These are phyloP conservation scores for Poecilia wingei DNA, from an alignment of 2,797 vertebrate genomes.

Conservation along the genomic window DNA sequence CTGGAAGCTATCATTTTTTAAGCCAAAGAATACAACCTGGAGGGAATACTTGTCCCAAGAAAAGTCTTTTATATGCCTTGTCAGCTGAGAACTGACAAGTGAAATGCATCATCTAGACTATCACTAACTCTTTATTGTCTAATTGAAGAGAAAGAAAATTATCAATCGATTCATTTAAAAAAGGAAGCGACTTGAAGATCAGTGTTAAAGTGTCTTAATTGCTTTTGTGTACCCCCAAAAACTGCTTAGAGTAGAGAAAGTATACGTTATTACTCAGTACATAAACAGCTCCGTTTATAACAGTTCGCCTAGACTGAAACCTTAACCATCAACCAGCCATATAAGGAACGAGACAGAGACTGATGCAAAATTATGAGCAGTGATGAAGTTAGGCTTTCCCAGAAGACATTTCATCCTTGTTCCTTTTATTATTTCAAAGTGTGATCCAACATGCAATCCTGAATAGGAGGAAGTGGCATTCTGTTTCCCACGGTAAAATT, in stretches of 20 bases:
- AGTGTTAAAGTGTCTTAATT: not conserved
- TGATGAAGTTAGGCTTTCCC: constrained; percentile 45
- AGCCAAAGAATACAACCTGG: constrained; percentile 47
- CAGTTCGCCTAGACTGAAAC: constrained; percentile 9
- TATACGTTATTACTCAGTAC: not conserved
- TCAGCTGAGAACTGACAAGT: not conserved
- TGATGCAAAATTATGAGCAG: constrained; percentile 25
- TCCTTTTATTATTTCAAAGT: constrained; percentile 69
- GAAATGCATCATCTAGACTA: not conserved
- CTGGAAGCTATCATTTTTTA: constrained; percentile 58
- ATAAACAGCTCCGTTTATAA: not conserved
- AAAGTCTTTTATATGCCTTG: constrained; percentile 22
- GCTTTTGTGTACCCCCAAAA: constrained; percentile 14
- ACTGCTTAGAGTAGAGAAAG: constrained; percentile 30
- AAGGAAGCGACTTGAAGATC: not conserved
- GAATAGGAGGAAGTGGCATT: constrained; percentile 80
- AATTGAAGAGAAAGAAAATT: not conserved
- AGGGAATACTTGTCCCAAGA: constrained; percentile 24
- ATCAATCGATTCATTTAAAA: not conserved
- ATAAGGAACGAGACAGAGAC: constrained; percentile 43
- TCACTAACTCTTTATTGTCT: not conserved
- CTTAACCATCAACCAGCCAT: constrained; percentile 20
- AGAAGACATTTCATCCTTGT: constrained; percentile 58
- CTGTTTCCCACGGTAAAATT: constrained; percentile 62
- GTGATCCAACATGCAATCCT: constrained; percentile 48